These are phyloP conservation scores for Masticophis lateralis DNA, from an alignment of 2,797 vertebrate species.

Conservation along the genomic window DNA sequence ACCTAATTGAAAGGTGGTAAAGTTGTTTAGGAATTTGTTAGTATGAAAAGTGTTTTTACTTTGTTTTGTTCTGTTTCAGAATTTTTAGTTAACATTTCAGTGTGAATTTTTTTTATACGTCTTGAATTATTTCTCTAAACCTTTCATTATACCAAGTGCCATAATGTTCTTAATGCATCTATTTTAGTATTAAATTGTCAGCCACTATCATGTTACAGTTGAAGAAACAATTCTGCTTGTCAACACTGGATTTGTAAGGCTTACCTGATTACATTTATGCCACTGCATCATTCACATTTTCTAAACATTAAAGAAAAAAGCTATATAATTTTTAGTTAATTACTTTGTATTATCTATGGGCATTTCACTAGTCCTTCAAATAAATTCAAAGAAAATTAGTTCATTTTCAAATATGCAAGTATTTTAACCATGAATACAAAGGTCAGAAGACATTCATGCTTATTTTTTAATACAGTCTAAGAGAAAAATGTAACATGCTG, in stretches of 20 bases:
- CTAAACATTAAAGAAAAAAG: not conserved
- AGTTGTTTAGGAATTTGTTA: not conserved
- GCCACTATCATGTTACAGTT: not conserved
- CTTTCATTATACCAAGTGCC: not conserved
- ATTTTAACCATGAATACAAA: not conserved
- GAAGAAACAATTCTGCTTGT: not conserved
- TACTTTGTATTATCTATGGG: not conserved
- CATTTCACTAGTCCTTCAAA: not conserved
- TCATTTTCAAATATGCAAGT: not conserved
- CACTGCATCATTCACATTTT: not conserved
- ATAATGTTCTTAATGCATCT: not conserved
- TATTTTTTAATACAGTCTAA: not conserved
- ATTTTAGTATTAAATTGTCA: constrained; percentile 4
- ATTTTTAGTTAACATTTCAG: not conserved
- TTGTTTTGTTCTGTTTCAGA: not conserved
- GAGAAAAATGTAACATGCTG: not conserved
- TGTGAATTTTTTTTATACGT: not conserved
- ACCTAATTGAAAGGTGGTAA: not conserved
- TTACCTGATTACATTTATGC: not conserved
- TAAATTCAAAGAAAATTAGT: not conserved
- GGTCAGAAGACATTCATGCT: not conserved
- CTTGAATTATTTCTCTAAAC: not conserved
- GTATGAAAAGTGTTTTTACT: not conserved
- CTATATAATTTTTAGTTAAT: not conserved
- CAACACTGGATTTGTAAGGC: not conserved